phyloP scores from a whole-genome alignment of 1,140 invertebrate species.

The Sitodiplosis mosellana region DNA sequence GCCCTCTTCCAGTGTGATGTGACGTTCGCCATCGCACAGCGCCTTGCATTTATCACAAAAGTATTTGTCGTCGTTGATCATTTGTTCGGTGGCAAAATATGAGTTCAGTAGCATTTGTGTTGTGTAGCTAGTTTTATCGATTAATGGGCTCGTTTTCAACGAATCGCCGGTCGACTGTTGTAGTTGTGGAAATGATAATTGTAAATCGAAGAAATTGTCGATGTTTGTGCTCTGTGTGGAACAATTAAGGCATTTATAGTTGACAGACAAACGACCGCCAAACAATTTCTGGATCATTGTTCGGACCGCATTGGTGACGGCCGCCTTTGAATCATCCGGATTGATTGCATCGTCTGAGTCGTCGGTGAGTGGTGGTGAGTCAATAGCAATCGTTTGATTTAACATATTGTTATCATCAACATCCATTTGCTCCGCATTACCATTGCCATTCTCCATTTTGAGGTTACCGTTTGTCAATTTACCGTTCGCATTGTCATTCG shows the following conservation, averaged over 20 bases:
- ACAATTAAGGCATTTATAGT: slow-evolving; percentile 51
- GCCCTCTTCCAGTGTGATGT: slow-evolving; percentile 46
- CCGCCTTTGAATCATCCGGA: slow-evolving; percentile 5
- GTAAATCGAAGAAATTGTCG: slow-evolving; percentile 62
- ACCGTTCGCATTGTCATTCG: neutral
- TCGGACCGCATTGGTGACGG: slow-evolving; percentile 8
- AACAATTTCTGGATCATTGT: slow-evolving; percentile 47
- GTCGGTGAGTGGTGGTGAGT: slow-evolving; percentile 13
- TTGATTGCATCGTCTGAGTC: neutral
- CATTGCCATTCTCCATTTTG: neutral
- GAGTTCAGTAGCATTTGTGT: slow-evolving; percentile 51
- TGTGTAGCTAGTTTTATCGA: slow-evolving; percentile 4
- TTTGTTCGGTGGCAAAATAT: slow-evolving; percentile 53
- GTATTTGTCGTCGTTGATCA: slow-evolving; percentile 67
- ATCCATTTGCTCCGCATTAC: neutral
- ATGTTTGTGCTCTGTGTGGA: slow-evolving; percentile 44
- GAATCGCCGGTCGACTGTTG: neutral
- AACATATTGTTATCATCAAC: neutral
- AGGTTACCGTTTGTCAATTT: neutral
- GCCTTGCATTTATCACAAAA: slow-evolving; percentile 55
- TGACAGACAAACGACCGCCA: slow-evolving; percentile 51
- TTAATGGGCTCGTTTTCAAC: neutral
- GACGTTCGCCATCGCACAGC: slow-evolving; percentile 55
- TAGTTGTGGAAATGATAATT: slow-evolving; percentile 54
- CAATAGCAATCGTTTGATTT: slow-evolving; percentile 2